These are phyloP conservation scores for Diarsia mendica DNA, from an alignment of 2,888 invertebrate species.

Conservation along the genomic window DNA sequence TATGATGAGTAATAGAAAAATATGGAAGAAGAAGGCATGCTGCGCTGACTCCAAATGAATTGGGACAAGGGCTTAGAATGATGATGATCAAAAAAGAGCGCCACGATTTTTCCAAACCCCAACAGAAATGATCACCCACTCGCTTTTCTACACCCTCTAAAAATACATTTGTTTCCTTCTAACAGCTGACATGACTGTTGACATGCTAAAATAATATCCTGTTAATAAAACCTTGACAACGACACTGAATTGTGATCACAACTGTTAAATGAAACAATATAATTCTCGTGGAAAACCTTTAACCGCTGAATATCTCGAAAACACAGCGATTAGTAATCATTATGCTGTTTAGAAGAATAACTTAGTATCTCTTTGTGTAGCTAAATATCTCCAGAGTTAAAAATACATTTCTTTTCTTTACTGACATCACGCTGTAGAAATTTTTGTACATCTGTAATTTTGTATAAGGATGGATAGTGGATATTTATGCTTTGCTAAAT, in stretches of 20 bases:
- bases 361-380: neutral
- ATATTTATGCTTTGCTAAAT: too few relatives aligned
- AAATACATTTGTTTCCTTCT: neutral
- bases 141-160: neutral
- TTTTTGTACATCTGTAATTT: neutral
- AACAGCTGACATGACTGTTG: neutral
- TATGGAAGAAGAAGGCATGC: too few relatives aligned
- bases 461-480: neutral
- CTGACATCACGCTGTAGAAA: neutral
- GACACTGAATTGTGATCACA: slow-evolving; percentile 17
- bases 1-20: too few relatives aligned
- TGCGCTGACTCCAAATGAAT: too few relatives aligned
- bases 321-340: neutral
- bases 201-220: neutral
- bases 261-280: slow-evolving; percentile 2
- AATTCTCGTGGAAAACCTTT: neutral
- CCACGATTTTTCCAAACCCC: neutral
- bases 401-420: neutral
- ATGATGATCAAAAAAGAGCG: neutral
- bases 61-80: too few relatives aligned
- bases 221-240: slow-evolving; percentile 11
- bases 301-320: neutral
- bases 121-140: neutral
- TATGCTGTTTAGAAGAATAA: neutral
- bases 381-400: neutral